Conservation (phyloP, 2,888 invertebrate species). For the Ceratothoa steindachneri region DNA sequence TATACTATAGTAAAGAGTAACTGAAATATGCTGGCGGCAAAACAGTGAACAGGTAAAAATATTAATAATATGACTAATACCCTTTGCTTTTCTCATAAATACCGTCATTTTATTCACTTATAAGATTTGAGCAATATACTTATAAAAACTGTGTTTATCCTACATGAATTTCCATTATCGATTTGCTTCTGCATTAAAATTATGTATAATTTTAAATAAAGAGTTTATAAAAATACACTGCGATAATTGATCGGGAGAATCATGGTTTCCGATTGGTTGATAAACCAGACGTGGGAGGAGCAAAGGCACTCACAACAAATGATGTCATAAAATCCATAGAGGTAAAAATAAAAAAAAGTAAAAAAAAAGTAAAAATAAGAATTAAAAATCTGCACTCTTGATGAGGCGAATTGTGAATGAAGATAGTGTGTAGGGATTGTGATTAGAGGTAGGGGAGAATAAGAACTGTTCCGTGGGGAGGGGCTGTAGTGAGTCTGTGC, state of each 20-base stretch:
- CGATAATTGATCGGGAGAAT: conserved; percentile 44
- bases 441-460: conserved; percentile 24
- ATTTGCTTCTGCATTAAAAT: conserved; percentile 10
- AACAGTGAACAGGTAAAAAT: background rate
- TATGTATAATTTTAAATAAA: conserved; percentile 22
- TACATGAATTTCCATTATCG: conserved; percentile 10
- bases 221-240: conserved; percentile 43
- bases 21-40: background rate
- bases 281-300: conserved; percentile 35
- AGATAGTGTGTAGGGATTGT: conserved; percentile 30
- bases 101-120: background rate
- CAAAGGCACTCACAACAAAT: conserved; percentile 42
- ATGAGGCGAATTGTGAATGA: conserved; percentile 39
- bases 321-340: conserved; percentile 48
- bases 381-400: conserved; percentile 45
- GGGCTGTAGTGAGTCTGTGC: conserved; percentile 46
- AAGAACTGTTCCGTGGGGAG: conserved; percentile 33
- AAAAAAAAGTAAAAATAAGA: conserved; percentile 33
- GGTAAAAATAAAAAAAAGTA: conserved; percentile 36
- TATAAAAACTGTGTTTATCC: background rate
- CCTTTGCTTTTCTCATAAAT: too few relatives aligned
- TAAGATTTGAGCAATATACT: background rate
- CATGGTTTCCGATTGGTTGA: conserved; percentile 36
- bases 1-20: background rate
- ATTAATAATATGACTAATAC: background rate